Evolutionary conservation across 2,888 invertebrate species (phyloP).

Genomic region (Arrhopalites spinosus): DNA sequence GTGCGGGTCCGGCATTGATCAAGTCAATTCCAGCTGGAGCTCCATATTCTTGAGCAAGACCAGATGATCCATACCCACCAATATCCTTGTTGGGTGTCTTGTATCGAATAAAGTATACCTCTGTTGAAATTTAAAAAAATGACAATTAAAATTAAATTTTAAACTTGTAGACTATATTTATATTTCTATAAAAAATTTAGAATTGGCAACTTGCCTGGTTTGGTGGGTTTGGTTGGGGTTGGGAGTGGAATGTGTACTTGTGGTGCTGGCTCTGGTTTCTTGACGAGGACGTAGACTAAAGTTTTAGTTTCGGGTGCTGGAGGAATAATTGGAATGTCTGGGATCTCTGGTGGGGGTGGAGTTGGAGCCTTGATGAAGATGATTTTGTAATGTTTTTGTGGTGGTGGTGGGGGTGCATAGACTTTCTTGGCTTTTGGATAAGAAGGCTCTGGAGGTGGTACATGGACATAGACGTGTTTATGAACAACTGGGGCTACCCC

Average conservation of each 20-base stretch:
- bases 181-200: too few species aligned
- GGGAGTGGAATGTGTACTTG: slow-evolving; percentile 76
- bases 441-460: slow-evolving; percentile 82
- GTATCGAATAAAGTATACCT: slow-evolving; percentile 87
- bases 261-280: slow-evolving; percentile 83
- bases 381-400: slow-evolving; percentile 70
- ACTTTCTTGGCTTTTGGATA: slow-evolving; percentile 71
- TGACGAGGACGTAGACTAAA: slow-evolving; percentile 76
- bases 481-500: slow-evolving; percentile 69
- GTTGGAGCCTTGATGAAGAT: slow-evolving; percentile 76
- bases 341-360: slow-evolving; percentile 55
- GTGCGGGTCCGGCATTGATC: slow-evolving; percentile 16
- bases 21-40: background rate
- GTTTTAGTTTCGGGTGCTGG: slow-evolving; percentile 55
- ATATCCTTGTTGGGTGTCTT: slow-evolving; percentile 63
- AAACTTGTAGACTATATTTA: too few species aligned
- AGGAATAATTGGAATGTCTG: slow-evolving; percentile 50
- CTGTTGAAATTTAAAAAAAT: slow-evolving; percentile 57
- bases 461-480: slow-evolving; percentile 72
- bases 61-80: slow-evolving; percentile 17
- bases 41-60: slow-evolving; percentile 18
- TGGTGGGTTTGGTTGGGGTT: slow-evolving; percentile 80
- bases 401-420: slow-evolving; percentile 69
- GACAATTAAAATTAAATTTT: too few species aligned
- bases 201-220: slow-evolving; percentile 67